Conservation (phyloP, 2,797 vertebrate species). For the Thalassophryne amazonica region DNA sequence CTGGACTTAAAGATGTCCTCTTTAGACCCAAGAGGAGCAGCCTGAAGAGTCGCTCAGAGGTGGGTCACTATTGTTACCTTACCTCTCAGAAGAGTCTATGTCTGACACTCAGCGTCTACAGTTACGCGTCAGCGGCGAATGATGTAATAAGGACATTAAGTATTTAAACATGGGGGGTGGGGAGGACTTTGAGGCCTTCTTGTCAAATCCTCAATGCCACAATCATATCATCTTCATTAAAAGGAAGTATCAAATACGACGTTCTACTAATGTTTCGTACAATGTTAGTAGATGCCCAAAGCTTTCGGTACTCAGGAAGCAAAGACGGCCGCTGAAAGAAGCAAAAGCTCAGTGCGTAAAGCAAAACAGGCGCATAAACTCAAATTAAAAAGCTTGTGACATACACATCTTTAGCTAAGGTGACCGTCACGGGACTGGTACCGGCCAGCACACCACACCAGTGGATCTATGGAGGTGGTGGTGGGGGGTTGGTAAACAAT, state of each 20-base stretch:
- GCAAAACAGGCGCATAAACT: too few species aligned
- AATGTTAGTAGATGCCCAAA: too few species aligned
- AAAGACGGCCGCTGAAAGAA: too few species aligned
- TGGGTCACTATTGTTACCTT: slow-evolving; percentile 48
- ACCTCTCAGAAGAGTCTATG: background rate
- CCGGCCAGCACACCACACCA: too few species aligned
- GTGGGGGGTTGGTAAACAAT: slow-evolving; percentile 38
- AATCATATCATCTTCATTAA: too few species aligned
- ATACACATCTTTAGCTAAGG: too few species aligned
- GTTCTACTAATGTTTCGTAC: too few species aligned
- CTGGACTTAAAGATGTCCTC: slow-evolving; percentile 98
- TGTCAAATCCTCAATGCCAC: background rate
- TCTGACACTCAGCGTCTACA: slow-evolving; percentile 5
- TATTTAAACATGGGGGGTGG: background rate
- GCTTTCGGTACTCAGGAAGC: too few species aligned
- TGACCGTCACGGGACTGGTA: too few species aligned
- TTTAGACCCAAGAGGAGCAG: slow-evolving; percentile 97
- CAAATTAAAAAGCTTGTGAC: too few species aligned
- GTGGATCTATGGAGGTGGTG: background rate
- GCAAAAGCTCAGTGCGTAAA: too few species aligned
- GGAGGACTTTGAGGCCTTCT: background rate
- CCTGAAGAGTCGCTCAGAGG: slow-evolving; percentile 96
- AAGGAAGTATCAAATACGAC: background rate
- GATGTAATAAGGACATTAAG: slow-evolving; percentile 17
- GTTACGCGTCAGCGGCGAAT: background rate